Evolutionary conservation across 2,888 invertebrate species (phyloP).

Genomic region (Tortricodes alternella): DNA sequence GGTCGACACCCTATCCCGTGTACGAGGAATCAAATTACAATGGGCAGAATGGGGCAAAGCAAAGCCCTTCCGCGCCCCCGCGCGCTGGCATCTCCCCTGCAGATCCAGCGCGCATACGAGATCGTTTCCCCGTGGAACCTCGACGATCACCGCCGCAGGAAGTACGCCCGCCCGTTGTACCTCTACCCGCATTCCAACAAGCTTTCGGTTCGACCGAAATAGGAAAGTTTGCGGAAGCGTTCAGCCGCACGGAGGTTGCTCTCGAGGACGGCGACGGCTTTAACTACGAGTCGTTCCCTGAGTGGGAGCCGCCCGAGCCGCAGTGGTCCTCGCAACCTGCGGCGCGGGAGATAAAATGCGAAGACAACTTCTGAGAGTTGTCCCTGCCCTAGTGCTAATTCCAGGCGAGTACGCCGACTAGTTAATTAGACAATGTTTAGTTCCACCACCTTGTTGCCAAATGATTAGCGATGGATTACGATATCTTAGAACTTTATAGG

Average conservation of each 20-base stretch:
- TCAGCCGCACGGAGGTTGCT: conserved; percentile 82
- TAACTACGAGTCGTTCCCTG: conserved; percentile 67
- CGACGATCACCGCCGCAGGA: conserved; percentile 60
- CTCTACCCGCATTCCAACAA: conserved; percentile 91
- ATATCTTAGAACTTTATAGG: conserved; percentile 69
- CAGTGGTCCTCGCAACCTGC: conserved; percentile 69
- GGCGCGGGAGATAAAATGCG: conserved; percentile 74
- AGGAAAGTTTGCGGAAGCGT: conserved; percentile 90
- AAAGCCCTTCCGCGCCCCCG: conserved; percentile 51
- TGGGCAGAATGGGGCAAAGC: conserved; percentile 47
- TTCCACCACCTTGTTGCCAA: conserved; percentile 82
- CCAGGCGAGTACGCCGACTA: conserved; percentile 64
- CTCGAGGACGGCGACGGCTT: conserved; percentile 69
- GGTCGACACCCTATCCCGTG: conserved; percentile 64
- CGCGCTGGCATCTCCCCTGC: conserved; percentile 37
- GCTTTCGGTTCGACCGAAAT: conserved; percentile 94
- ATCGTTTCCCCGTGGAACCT: conserved; percentile 47
- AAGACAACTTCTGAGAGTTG: conserved; percentile 68
- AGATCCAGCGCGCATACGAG: conserved; percentile 28
- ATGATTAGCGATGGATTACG: conserved; percentile 68
- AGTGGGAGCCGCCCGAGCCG: conserved; percentile 70
- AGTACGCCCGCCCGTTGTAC: conserved; percentile 76
- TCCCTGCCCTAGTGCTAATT: conserved; percentile 63
- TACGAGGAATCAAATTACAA: conserved; percentile 63
- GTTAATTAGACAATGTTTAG: conserved; percentile 75